Conservation (phyloP, 2,888 invertebrate species). For the Leptinotarsa haldemani region DNA sequence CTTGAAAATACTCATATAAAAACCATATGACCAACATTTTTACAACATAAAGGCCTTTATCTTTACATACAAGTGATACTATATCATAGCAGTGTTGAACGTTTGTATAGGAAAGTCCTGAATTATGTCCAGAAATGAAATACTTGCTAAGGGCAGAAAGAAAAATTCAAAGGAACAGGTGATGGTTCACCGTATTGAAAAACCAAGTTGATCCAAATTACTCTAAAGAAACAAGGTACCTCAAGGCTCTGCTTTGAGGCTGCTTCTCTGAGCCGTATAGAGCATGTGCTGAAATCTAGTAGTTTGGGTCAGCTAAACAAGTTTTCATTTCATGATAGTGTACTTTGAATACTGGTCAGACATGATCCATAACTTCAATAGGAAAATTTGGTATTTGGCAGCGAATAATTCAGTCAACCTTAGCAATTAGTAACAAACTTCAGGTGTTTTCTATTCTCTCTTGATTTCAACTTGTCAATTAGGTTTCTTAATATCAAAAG, state of each 20-base stretch:
- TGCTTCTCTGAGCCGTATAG: too few relatives aligned
- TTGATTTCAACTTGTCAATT: background rate
- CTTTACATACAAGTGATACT: slow-evolving; percentile 40
- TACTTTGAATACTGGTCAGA: too few relatives aligned
- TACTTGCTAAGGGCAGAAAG: background rate
- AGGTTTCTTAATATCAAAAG: background rate
- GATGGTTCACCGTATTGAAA: too few relatives aligned
- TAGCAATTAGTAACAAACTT: background rate
- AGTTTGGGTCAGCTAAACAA: too few relatives aligned
- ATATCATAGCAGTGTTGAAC: slow-evolving; percentile 27
- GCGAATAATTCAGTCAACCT: background rate
- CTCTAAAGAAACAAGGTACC: too few relatives aligned
- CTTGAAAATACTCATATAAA: slow-evolving; percentile 39
- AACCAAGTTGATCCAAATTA: too few relatives aligned
- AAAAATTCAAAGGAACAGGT: background rate
- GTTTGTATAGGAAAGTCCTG: slow-evolving; percentile 23
- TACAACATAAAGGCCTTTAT: slow-evolving; percentile 42
- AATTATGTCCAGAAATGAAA: slow-evolving; percentile 16
- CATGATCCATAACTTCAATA: too few relatives aligned
- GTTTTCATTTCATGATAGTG: too few relatives aligned
- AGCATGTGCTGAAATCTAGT: too few relatives aligned
- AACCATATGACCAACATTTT: slow-evolving; percentile 38
- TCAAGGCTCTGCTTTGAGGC: too few relatives aligned
- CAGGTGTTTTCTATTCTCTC: background rate
- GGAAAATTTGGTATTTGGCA: too few relatives aligned